Evolutionary conservation across 2,888 invertebrate genomes (phyloP), one percentile per base, ranked within the genome.

Genomic region (Athalia circularis): DNA sequence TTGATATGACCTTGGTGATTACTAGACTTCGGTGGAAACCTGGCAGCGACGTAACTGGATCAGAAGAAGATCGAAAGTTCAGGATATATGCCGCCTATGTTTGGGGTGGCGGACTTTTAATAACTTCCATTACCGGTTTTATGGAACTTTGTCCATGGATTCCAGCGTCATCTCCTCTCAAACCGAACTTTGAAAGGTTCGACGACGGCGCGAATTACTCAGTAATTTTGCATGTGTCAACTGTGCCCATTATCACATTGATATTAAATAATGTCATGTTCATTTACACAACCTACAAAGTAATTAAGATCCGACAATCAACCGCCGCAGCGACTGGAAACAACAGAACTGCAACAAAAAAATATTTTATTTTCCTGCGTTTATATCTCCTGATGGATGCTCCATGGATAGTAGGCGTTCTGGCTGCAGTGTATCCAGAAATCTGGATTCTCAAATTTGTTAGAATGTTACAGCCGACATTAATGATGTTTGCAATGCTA

Each of bases 371-470:
- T 11, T 87, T 84, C 61, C 68, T 87, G 52, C 84, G 84, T 57
- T 80, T 87, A 2, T 87, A 87, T 77, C 65, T 87, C 5, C 72
- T 87, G 15, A 87, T 87, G 86, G 86, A 87, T 67, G 82, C 86
- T 7, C 86, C 87, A 3, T 87, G 85, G 84, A 15, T 87, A 4
- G 85, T 87, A 3, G 85, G 85, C 4, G 83, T 83, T n/a, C 78
- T 88, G 2, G 87, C 83, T 5, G 85, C 86, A 5, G 83, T 85
- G 29, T 88, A 81, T 72, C 80, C 84, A 9, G 82, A 86, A 59
- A 81, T 89, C 4, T 88, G 88, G 88, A 47, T 86, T 5, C 79
- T 89, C 0, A 88, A 88, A 77, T 87, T 88, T 62, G 77, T 84
- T 11, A 80, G 87, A 67, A 86, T 88, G 82, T 65, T 85, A 5